These are phyloP conservation scores for Tetragonisca angustula DNA, from an alignment of 2,888 invertebrate species.

Conservation along the genomic window DNA sequence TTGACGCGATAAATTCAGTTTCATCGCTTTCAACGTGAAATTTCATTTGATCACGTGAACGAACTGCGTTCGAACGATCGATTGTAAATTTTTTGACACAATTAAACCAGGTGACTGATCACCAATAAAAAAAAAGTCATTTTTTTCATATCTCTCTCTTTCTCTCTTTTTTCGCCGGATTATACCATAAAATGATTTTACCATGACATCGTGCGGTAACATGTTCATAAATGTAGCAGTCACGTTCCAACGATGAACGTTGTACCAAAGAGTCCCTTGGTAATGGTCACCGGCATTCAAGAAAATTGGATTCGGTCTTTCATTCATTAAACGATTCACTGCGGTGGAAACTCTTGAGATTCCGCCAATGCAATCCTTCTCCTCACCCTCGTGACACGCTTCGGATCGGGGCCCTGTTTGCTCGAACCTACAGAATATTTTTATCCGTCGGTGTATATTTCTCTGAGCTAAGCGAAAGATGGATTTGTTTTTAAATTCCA, in stretches of 20 bases:
- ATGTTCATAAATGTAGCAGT: conserved; percentile 91
- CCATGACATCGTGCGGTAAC: conserved; percentile 91
- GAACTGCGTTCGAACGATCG: conserved; percentile 17
- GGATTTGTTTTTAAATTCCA: too few relatives aligned
- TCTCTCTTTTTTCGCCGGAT: conserved; percentile 63
- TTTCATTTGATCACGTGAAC: conserved; percentile 33
- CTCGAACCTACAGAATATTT: conserved; percentile 85
- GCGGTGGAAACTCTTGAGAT: conserved; percentile 88
- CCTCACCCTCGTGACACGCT: conserved; percentile 85
- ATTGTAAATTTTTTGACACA: conserved; percentile 35
- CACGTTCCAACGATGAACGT: conserved; percentile 89
- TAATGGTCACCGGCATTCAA: conserved; percentile 94
- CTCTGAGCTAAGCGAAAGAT: too few relatives aligned
- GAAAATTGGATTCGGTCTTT: conserved; percentile 87
- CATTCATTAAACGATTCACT: conserved; percentile 81
- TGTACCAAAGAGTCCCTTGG: conserved; percentile 94
- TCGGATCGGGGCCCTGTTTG: conserved; percentile 86
- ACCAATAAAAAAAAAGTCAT: background rate
- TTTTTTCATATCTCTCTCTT: background rate
- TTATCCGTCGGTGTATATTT: background rate
- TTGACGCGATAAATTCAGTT: conserved; percentile 18
- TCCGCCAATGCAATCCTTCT: conserved; percentile 88
- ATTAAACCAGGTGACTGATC: conserved; percentile 11
- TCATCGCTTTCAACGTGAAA: conserved; percentile 3
- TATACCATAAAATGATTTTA: conserved; percentile 79